Evolutionary conservation across 2,888 invertebrate genomes (phyloP).

Genomic region (Coenonympha glycerion): DNA sequence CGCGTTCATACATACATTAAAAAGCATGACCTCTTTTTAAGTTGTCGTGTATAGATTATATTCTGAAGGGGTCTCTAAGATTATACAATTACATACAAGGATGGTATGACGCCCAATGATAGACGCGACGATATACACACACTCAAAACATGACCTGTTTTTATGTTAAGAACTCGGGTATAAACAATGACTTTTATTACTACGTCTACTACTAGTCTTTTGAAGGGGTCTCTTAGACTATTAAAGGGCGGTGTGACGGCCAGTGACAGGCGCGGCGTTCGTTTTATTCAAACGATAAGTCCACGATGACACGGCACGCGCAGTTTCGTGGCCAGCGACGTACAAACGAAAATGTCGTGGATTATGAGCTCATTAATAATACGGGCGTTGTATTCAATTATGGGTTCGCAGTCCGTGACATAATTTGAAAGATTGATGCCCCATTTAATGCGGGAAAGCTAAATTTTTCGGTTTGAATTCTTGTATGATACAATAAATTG

Average conservation of each 20-base stretch:
- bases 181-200: too few species aligned
- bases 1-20: too few species aligned
- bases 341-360: conserved; percentile 19
- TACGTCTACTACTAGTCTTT: too few species aligned
- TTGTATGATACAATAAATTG: neutral
- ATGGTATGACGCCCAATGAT: too few species aligned
- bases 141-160: too few species aligned
- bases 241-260: conserved; percentile 40
- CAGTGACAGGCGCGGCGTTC: conserved; percentile 46
- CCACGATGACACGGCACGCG: conserved; percentile 51
- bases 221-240: conserved; percentile 1
- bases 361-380: conserved; percentile 16
- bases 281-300: conserved; percentile 46
- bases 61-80: too few species aligned
- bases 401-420: neutral
- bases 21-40: too few species aligned
- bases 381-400: conserved; percentile 6
- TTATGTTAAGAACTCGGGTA: too few species aligned
- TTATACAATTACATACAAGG: too few species aligned
- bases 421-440: neutral
- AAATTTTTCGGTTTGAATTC: neutral
- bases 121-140: too few species aligned
- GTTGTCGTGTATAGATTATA: too few species aligned
- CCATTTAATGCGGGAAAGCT: neutral
- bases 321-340: conserved; percentile 36